Evolutionary conservation across 2,113 vertebrate genomes (phyloP).

Genomic region (Oriolus oriolus): DNA sequence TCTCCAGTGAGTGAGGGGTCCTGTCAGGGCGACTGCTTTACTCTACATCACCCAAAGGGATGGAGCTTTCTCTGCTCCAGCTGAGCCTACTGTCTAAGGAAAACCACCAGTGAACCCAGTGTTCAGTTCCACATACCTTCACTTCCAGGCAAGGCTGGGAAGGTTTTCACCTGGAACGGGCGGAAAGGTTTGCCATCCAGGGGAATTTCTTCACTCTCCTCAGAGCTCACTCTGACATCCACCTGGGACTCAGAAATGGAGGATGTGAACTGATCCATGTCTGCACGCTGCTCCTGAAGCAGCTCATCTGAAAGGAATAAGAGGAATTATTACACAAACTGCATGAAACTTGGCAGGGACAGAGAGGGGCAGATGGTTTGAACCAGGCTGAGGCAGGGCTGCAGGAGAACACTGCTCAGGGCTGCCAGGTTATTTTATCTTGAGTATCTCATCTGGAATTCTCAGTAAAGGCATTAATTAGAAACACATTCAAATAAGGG

Average conservation of each 20-base stretch:
- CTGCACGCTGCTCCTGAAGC: conserved; percentile 90
- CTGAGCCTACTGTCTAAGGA: not conserved
- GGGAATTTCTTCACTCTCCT: conserved; percentile 86
- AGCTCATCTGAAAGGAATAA: conserved; percentile 81
- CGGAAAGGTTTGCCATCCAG: conserved; percentile 83
- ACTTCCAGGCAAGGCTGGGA: conserved; percentile 81
- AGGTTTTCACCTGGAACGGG: conserved; percentile 88
- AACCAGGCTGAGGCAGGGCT: not conserved
- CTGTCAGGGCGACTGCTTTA: not conserved
- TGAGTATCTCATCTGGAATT: not conserved
- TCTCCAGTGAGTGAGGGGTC: not conserved
- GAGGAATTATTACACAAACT: not conserved
- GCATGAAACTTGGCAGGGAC: not conserved
- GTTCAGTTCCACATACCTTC: conserved; percentile 80
- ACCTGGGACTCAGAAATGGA: conserved; percentile 90
- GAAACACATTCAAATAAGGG: not conserved
- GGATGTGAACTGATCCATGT: conserved; percentile 94
- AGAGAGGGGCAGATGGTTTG: conserved; percentile 5
- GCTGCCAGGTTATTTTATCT: not conserved
- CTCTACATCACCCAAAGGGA: not conserved
- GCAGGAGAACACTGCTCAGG: not conserved
- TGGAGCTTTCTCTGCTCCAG: not conserved
- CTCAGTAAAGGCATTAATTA: not conserved
- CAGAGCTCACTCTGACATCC: conserved; percentile 87
- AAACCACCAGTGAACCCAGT: not conserved